A percentile compares a stretch with the other conserved stretches of the same genome.
Evolutionary conservation across 2,888 invertebrate species (phyloP).

Genomic region (Pheosia tremula): DNA sequence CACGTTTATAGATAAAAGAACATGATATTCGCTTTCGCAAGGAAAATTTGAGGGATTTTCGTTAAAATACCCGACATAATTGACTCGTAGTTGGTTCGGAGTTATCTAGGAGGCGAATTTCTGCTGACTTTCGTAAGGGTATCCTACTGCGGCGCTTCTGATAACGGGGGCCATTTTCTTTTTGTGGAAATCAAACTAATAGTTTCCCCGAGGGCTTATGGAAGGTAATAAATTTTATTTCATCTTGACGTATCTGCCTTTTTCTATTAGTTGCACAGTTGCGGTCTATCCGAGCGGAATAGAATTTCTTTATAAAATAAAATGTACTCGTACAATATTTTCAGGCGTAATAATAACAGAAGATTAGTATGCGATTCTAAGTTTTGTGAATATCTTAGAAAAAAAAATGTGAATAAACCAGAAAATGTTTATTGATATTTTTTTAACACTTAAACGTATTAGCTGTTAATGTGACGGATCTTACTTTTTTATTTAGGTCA

Average conservation of each 20-base stretch:
- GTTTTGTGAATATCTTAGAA: no score
- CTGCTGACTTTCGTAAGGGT: constrained; percentile 49
- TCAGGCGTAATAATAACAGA: no score
- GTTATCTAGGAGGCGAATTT: constrained; percentile 44
- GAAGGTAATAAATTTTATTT: constrained; percentile 67
- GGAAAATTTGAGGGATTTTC: constrained; percentile 9
- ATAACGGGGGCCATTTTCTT: constrained; percentile 62
- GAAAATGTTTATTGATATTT: no score
- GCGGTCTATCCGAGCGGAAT: constrained; percentile 33
- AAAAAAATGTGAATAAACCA: no score
- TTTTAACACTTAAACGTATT: no score
- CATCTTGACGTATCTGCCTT: constrained; percentile 64
- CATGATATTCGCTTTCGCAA: neutral
- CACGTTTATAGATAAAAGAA: neutral
- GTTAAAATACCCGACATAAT: constrained; percentile 17
- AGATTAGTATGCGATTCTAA: no score
- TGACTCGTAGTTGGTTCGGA: constrained; percentile 22
- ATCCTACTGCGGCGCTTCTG: constrained; percentile 43
- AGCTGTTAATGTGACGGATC: no score
- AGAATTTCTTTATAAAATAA: constrained; percentile 32
- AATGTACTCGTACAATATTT: neutral
- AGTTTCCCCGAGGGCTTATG: constrained; percentile 61
- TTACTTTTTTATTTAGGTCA: no score
- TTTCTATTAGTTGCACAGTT: constrained; percentile 60
- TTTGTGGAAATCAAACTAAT: constrained; percentile 67